Base-by-base conservation (phyloP, 2,888 invertebrate species). In the Macrophya annulata region DNA sequence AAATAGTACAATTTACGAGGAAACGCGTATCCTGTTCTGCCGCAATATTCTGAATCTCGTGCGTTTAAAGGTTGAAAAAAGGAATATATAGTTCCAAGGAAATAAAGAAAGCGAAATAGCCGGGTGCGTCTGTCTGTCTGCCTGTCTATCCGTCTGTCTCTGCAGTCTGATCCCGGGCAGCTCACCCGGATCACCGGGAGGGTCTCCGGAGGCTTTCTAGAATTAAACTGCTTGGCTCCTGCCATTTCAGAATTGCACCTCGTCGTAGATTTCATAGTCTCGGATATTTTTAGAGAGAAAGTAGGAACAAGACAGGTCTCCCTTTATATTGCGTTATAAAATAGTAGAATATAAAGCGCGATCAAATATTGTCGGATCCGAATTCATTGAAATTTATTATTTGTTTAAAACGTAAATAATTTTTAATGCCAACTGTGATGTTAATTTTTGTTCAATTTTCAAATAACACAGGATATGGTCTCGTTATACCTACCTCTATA, bases 141-240 rank as follows among this genome's bases (percentile, higher is more conserved):
- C 21, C 48, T 48, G 74, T 76, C 48, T 37, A 4, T 76, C 76
- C 86, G 86, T 86, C 85, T 86, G 85, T 83, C 83, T 83, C n/a
- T 83, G 68, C 4, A 74, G 72, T 83, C 83, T 83, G 83, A 83
- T 83, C 83, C 51, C 68, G 68, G 48, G 83, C 25, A 48, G 31
- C 68, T 83, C 48, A 85, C 85, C 84, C 86, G 86, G 85, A 88
- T 87, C 84, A 87, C 85, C 86, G 65, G 48, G 82, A 85, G 86
- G 84, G 72, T 86, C 85, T 85, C 86, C 86, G 86, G 86, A 86
- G 87, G 87, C 87, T 85, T 87, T 86, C 87, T 87, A 86, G 85
- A 87, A 87, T 87, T 87, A 87, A 87, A 87, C 86, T 87, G 87
- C 85, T 83, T 68, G 86, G 85, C 86, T 85, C 79, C 82, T 85